A percentile compares a stretch with the other conserved stretches of the same genome.
These are phyloP conservation scores for Mechanitis messenoides DNA, from an alignment of 2,888 invertebrate genomes.

Conservation along the genomic window DNA sequence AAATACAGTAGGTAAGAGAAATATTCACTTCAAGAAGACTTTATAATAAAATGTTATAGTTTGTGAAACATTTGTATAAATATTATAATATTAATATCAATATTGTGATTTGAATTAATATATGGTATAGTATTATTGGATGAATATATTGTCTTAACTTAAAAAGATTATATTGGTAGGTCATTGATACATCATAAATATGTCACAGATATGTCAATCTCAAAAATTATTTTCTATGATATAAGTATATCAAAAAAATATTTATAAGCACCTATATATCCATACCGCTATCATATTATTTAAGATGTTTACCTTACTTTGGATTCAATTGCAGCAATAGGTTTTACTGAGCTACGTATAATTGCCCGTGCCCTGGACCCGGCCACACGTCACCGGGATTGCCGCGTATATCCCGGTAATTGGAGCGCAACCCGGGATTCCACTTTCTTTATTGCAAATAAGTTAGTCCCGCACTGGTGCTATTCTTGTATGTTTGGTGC, in stretches of 20 bases:
- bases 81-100: no score
- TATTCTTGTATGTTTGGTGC: slow-evolving; percentile 48
- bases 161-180: no score
- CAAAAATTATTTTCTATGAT: no score
- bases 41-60: not conserved
- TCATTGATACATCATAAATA: no score
- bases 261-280: not conserved
- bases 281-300: not conserved
- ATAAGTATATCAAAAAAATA: no score
- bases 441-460: slow-evolving; percentile 76
- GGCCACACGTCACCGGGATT: slow-evolving; percentile 70
- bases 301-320: slow-evolving; percentile 31
- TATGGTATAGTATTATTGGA: no score
- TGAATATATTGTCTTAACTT: no score
- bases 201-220: no score
- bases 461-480: slow-evolving; percentile 69
- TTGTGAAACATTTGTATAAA: no score
- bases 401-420: slow-evolving; percentile 75
- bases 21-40: slow-evolving; percentile 25
- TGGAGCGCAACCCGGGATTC: slow-evolving; percentile 73
- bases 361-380: slow-evolving; percentile 60
- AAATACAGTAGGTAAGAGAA: slow-evolving; percentile 23
- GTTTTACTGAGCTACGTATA: slow-evolving; percentile 60
- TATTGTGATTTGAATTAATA: no score
- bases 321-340: slow-evolving; percentile 45